Conservation (phyloP, 1,140 invertebrate genomes). For the Trachymyrmex septentrionalis region DNA sequence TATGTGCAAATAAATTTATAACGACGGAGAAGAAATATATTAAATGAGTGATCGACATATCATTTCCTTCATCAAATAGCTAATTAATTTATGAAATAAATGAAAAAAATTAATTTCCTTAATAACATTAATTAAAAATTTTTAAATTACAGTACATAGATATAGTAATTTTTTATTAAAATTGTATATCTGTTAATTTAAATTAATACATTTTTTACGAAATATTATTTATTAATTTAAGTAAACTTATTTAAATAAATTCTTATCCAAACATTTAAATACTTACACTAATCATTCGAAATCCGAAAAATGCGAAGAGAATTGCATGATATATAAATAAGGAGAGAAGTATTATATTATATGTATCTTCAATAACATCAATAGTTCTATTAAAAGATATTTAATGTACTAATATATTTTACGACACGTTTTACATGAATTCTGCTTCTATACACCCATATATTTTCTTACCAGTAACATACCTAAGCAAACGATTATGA, state of each 20-base stretch:
- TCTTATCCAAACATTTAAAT: neutral
- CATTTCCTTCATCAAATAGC: neutral
- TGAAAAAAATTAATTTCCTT: neutral
- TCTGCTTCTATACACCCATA: neutral
- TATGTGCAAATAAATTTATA: constrained; percentile 40
- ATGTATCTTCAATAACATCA: constrained; percentile 37
- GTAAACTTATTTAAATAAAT: neutral
- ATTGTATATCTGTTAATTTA: no score
- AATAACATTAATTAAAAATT: neutral
- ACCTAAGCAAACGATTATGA: constrained; percentile 31
- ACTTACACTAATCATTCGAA: constrained; percentile 45
- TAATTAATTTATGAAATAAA: constrained; percentile 2
- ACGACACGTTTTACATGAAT: neutral
- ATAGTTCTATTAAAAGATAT: constrained; percentile 31
- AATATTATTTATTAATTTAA: neutral
- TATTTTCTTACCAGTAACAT: neutral
- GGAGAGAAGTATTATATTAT: constrained; percentile 30
- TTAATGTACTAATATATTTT: neutral
- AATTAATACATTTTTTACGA: no score
- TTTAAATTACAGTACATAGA: no score
- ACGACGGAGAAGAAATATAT: neutral
- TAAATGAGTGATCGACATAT: constrained; percentile 10
- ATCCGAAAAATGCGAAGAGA: constrained; percentile 21
- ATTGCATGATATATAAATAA: constrained; percentile 36
- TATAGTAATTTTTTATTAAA: neutral